A percentile compares a stretch with the other conserved stretches of the same genome.
Conservation (phyloP, 2,797 vertebrate genomes). For the Australoheros facetus region DNA sequence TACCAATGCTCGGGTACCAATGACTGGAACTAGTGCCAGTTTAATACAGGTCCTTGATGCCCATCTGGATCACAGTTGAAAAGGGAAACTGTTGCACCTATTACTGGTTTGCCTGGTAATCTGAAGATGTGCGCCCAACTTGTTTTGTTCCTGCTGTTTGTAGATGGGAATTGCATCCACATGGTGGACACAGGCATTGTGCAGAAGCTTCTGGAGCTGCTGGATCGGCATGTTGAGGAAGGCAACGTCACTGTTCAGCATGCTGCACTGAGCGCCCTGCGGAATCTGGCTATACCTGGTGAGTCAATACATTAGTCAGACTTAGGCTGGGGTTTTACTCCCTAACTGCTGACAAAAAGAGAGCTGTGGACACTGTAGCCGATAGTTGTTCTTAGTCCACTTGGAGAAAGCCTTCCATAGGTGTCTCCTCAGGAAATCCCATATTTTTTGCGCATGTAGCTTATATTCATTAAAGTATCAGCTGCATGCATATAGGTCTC, state of each 20-base stretch:
- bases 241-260: conserved; percentile 98
- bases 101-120: not conserved
- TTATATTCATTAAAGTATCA: too few species aligned
- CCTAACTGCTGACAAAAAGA: not conserved
- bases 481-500: too few species aligned
- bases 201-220: conserved; percentile 92
- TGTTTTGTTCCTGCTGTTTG: not conserved
- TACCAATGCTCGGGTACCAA: too few species aligned
- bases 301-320: conserved; percentile 31
- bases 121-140: not conserved
- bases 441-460: too few species aligned
- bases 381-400: not conserved
- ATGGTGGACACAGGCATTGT: conserved; percentile 98
- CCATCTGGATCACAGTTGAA: too few species aligned
- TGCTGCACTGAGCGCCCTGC: conserved; percentile 92
- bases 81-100: too few species aligned
- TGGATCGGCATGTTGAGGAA: conserved; percentile 94
- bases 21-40: too few species aligned
- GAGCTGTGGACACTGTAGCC: not conserved
- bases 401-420: not conserved
- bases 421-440: too few species aligned
- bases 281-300: conserved; percentile 98
- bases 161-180: conserved; percentile 98
- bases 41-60: accelerated
- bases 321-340: accelerated